A percentile compares a stretch with the other conserved stretches of the same genome.
Conservation (phyloP, 2,113 vertebrate species). For the Thunnus thynnus region DNA sequence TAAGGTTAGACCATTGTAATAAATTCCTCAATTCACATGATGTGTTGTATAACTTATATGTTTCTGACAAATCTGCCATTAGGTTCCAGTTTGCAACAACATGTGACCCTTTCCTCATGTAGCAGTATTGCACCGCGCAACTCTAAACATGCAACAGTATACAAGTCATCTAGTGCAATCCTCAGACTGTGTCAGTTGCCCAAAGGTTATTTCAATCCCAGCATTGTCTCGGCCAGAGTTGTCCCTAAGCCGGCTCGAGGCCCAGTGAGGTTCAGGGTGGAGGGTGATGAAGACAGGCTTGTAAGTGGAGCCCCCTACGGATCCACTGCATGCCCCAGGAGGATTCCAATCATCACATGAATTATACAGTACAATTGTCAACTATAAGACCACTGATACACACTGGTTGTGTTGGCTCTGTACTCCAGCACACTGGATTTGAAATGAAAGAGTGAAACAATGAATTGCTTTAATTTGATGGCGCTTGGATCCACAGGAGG, state of each 20-base stretch:
- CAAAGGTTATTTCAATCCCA: not conserved
- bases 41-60: not conserved
- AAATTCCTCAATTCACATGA: not conserved
- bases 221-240: not conserved
- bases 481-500: not conserved
- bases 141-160: not conserved
- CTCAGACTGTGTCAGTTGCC: not conserved
- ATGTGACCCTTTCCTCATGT: not conserved
- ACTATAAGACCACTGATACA: not conserved
- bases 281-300: not conserved
- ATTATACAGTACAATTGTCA: too few species aligned
- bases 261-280: not conserved
- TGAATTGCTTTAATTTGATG: not conserved
- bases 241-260: not conserved
- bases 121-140: not conserved
- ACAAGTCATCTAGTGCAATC: not conserved
- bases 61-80: not conserved
- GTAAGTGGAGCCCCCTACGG: not conserved
- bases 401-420: not conserved
- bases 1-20: not conserved
- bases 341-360: slow-evolving; percentile 4
- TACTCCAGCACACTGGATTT: not conserved
- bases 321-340: not conserved
- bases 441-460: not conserved
- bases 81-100: not conserved